A percentile compares a stretch with the other conserved stretches of the same genome.
These are phyloP conservation scores for Panurus biarmicus DNA, from an alignment of 2,113 vertebrate genomes.

Conservation along the genomic window DNA sequence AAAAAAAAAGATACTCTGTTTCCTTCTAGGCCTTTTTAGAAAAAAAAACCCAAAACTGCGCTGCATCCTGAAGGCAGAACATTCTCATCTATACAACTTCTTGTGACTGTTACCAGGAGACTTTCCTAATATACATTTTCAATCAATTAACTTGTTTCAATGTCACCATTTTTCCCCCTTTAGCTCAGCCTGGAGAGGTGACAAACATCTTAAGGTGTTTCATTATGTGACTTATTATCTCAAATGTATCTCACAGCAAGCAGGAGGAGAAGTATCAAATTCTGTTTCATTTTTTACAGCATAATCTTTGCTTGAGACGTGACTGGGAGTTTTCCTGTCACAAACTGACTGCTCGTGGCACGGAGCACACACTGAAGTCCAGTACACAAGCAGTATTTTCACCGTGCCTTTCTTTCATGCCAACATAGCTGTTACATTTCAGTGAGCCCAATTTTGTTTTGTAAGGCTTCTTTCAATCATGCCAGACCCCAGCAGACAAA, in stretches of 20 bases:
- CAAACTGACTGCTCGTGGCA: neutral
- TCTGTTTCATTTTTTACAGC: neutral
- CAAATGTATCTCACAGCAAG: neutral
- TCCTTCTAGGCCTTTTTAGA: neutral
- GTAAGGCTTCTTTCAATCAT: conserved; percentile 48
- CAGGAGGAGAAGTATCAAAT: neutral
- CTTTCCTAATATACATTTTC: neutral
- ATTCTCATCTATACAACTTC: neutral
- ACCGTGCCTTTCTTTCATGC: neutral
- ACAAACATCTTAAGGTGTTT: neutral
- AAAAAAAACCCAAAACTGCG: neutral
- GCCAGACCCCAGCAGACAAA: conserved; percentile 55
- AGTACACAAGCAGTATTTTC: neutral
- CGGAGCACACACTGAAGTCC: neutral
- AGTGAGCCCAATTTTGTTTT: conserved; percentile 13
- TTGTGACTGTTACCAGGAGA: neutral
- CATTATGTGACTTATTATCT: neutral
- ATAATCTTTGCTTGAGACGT: neutral
- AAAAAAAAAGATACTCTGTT: neutral
- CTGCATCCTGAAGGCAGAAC: neutral
- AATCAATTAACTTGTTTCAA: neutral
- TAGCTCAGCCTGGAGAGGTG: neutral
- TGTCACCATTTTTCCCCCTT: neutral
- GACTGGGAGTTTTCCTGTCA: neutral
- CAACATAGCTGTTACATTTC: conserved; percentile 41